Base-by-base conservation (phyloP, 2,113 vertebrate species). In the Castor canadensis region DNA sequence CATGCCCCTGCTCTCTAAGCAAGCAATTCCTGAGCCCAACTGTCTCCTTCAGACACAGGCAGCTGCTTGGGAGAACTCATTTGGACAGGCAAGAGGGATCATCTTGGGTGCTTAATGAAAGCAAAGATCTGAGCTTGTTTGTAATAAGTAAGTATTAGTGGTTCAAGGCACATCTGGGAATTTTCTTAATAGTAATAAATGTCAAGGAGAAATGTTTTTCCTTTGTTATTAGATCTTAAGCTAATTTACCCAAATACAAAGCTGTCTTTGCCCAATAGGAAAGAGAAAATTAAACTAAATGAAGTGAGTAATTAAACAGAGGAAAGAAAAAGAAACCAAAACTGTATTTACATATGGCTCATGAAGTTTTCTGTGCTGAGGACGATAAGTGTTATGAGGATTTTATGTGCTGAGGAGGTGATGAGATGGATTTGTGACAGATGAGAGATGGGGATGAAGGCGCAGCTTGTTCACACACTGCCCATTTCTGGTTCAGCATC, bases 111-210 rank as follows among this genome's bases (percentile, higher is more conserved):
- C 86, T 95, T 91, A 93, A 90, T 45, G 80, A 76, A 77, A 95
- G 83, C 89, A 97, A 82, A 92, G 64, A 94, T 76, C 52, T 77
- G 90, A 75, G 58, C 35, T 81, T 90, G 5, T 97, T 87, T 69
- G 92, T 87, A 81, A 92, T 92, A 47, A 87, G 69, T 97, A 96
- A 95, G 92, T 89, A 95, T 86, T 81, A 87, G 54, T 80, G 40
- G 94, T 84, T 93, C 88, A 84, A 84, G 64, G 95, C 96, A 93
- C 32, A 9, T 90, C 96, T 96, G 85, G 84, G 94, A 96, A 96
- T 97, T 82, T 97, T 93, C 95, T 52, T 94, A 94, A 89, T 96
- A 84, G 94, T 94, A 97, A 86, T 96, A 98, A 98, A 97, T 93
- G 95, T 96, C 87, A 82, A 62, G 95, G 95, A 80, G 86, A 83